Evolutionary conservation across 2,113 vertebrate genomes (phyloP), one percentile per base, ranked within the genome.

Genomic region (Orientallactaga bullata): DNA sequence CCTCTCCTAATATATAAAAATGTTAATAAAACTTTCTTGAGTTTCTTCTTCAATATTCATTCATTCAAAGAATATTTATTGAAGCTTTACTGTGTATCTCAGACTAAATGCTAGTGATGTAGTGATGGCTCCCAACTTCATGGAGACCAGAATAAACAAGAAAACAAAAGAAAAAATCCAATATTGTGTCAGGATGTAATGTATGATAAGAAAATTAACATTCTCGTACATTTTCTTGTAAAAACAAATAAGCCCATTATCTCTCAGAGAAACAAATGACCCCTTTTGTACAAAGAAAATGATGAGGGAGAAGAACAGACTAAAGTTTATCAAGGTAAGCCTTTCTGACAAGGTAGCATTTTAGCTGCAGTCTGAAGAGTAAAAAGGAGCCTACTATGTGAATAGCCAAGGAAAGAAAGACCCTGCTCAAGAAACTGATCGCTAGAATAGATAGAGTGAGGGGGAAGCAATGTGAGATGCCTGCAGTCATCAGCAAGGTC

Each of bases 221-320:
- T 55, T 88, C 58, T 65, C 10, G 37, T 71, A 77, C 69, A 65
- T 83, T 71, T 32, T 68, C 61, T 47, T 20, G 39, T 23, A 74
- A 69, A 73, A 60, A 51, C 5, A 68, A 68, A 51, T 30, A 28
- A 8, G n/a, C 55, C 42, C 51, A 28, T 69, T 71, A 15, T 85
- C 42, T 55, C 68, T 73, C 68, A 60, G 28, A 60, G 51, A 73
- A 65, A 63, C 35, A 61, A 60, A 88, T 39, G 71, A 88, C 39
- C 61, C 37, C 17, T 61, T 55, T 92, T 82, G 32, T 47, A 85
- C n/a, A 73, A 68, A 88, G 61, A 93, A 66, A 83, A 77, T 82
- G 16, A 23, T 35, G 16, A 5, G 8, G 17, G 9, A 65, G 30
- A 32, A 4, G 24, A 81, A 60, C 47, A 84, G 55, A 87, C 9